Percentiles rank a stretch among this genome's conserved stretches.
Conservation (phyloP, 2,888 invertebrate species). For the Thysanoteuthis rhombus region DNA sequence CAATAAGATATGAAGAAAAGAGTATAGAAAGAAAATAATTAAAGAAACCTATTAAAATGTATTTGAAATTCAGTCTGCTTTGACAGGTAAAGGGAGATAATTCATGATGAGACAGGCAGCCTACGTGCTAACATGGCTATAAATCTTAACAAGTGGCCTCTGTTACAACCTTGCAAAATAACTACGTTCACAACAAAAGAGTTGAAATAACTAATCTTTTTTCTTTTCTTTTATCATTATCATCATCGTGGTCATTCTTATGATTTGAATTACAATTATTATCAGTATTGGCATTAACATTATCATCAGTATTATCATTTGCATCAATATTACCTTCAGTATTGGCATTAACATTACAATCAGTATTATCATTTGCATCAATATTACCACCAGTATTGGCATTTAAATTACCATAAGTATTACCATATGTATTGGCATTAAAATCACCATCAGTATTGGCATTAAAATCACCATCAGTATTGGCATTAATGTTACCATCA, state of each 20-base stretch:
- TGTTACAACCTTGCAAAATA: not conserved
- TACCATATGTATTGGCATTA: too few relatives aligned
- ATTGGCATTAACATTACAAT: too few relatives aligned
- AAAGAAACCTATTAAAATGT: not conserved
- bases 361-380: too few relatives aligned
- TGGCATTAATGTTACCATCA: too few relatives aligned
- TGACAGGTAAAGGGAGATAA: not conserved
- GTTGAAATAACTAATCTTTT: not conserved
- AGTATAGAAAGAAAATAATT: not conserved
- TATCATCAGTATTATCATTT: not conserved
- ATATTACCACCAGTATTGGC: too few relatives aligned
- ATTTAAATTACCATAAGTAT: too few relatives aligned
- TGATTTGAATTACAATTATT: not conserved
- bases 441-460: too few relatives aligned
- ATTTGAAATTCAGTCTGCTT: not conserved
- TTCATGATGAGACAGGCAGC: conserved; percentile 12
- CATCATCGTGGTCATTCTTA: not conserved
- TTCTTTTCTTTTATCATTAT: not conserved
- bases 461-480: too few relatives aligned
- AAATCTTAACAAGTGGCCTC: not conserved
- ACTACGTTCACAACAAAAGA: not conserved
- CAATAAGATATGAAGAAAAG: not conserved
- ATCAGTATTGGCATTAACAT: not conserved
- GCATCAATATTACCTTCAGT: too few relatives aligned
- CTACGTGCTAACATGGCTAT: not conserved